phyloP scores from a whole-genome alignment of 2,888 invertebrate genomes.

The Drymonia ruficornis region DNA sequence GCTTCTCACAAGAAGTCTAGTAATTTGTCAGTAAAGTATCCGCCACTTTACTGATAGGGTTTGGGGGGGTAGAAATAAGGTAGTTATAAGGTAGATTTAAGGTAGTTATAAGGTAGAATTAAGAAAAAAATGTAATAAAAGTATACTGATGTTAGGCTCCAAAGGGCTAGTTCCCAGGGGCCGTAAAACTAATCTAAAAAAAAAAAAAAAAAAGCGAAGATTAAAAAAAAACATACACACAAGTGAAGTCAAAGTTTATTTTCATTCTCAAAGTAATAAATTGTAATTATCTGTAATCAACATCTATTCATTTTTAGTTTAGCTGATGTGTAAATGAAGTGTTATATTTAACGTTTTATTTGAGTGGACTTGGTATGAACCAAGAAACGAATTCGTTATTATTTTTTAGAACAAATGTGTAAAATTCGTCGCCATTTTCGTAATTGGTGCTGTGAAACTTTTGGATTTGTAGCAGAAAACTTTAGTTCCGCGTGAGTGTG shows the following conservation, averaged over 20 bases:
- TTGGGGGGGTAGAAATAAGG: too few species aligned
- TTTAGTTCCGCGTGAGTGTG: constrained; percentile 30
- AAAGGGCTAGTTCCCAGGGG: too few species aligned
- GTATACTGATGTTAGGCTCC: too few species aligned
- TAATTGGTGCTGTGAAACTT: constrained; percentile 52
- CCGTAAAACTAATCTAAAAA: too few species aligned
- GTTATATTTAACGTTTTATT: background rate
- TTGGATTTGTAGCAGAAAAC: constrained; percentile 28
- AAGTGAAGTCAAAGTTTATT: constrained; percentile 40
- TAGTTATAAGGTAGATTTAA: too few species aligned
- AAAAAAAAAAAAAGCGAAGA: too few species aligned
- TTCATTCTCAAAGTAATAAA: constrained; percentile 27
- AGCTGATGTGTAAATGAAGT: background rate
- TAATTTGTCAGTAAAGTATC: too few species aligned
- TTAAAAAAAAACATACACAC: too few species aligned
- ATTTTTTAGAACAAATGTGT: constrained; percentile 13
- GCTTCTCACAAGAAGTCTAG: too few species aligned
- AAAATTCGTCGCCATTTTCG: constrained; percentile 60
- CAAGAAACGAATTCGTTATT: constrained; percentile 9
- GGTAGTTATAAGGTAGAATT: too few species aligned
- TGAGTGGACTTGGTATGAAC: constrained; percentile 12
- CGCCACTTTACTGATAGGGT: too few species aligned
- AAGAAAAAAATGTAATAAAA: too few species aligned
- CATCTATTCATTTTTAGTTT: background rate
- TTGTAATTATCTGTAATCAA: constrained; percentile 11